Conservation (phyloP, 2,797 vertebrate species). For the Lepus oiostolus region DNA sequence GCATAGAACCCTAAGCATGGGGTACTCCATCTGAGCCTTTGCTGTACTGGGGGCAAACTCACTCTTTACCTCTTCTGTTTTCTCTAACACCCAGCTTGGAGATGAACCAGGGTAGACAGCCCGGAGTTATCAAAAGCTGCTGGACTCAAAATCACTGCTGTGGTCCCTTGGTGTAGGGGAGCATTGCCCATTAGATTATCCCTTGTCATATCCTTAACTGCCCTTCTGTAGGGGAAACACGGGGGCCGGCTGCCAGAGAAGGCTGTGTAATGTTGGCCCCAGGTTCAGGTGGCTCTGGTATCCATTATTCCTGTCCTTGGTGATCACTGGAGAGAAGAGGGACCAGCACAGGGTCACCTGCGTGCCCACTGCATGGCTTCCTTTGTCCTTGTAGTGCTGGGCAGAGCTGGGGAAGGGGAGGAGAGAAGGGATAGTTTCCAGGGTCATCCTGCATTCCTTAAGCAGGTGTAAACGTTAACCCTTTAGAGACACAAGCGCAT, state of each 20-base stretch:
- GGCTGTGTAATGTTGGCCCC: background rate
- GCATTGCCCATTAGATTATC: background rate
- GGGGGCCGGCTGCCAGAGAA: background rate
- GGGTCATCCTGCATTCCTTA: background rate
- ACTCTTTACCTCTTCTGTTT: background rate
- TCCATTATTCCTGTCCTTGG: background rate
- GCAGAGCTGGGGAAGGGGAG: background rate
- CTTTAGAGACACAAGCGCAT: background rate
- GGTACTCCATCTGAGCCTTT: background rate
- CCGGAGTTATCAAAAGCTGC: background rate
- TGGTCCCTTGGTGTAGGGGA: background rate
- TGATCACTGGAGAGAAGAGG: background rate
- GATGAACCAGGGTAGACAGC: background rate
- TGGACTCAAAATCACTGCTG: background rate
- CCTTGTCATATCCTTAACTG: background rate
- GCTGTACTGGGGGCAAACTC: background rate
- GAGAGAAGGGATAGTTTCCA: background rate
- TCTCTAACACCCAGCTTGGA: background rate
- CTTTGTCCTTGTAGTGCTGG: background rate
- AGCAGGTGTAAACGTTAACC: background rate
- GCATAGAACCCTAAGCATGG: background rate
- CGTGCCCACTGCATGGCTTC: background rate
- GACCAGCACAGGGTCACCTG: background rate
- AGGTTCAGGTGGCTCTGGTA: background rate
- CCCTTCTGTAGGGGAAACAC: background rate